Conservation (phyloP, 30 jellyfish, hydroid and myxozoan species). For the Turritopsis dohrnii region DNA sequence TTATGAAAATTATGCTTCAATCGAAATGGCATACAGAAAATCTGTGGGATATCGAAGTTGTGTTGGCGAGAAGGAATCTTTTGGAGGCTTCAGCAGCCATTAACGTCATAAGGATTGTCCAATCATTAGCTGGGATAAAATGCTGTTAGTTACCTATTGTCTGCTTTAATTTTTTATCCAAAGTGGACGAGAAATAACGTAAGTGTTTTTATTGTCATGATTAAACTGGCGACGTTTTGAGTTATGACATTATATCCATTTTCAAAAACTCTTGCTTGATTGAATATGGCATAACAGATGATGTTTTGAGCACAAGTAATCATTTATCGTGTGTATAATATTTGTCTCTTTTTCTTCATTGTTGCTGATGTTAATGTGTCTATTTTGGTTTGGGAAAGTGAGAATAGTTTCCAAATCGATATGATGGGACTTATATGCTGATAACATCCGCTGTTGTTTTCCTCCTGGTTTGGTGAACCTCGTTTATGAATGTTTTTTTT, state of each 20-base stretch:
- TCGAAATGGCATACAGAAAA: neutral
- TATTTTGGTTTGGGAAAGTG: neutral
- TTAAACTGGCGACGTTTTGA: neutral
- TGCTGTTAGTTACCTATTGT: neutral
- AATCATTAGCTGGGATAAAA: neutral
- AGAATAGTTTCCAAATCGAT: neutral
- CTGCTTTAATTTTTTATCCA: neutral
- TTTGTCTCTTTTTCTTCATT: neutral
- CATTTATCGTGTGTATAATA: no score
- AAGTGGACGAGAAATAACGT: neutral
- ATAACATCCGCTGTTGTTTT: neutral
- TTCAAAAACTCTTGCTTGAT: no score
- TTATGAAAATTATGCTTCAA: no score
- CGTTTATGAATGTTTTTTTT: no score
- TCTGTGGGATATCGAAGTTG: neutral
- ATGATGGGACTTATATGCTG: neutral
- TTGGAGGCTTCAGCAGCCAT: neutral
- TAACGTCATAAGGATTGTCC: neutral
- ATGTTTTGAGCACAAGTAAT: no score
- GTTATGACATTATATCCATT: no score
- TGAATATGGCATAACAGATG: no score
- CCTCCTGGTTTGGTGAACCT: no score
- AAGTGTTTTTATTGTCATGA: neutral
- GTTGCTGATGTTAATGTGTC: neutral
- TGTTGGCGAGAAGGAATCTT: no score